These are phyloP conservation scores for Apotomis turbidana DNA, from an alignment of 2,888 invertebrate species.

Conservation along the genomic window DNA sequence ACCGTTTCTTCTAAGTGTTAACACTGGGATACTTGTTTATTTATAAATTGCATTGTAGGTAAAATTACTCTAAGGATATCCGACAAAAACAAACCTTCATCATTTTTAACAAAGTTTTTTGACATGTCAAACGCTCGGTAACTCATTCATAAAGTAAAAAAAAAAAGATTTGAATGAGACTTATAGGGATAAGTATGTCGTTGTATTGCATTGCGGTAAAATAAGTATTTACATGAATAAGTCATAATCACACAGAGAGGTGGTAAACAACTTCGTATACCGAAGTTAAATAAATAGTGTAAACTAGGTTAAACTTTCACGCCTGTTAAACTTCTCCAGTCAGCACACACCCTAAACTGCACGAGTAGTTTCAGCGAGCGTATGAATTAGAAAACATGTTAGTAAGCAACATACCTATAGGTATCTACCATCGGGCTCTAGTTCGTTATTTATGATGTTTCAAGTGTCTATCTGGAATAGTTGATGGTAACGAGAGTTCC, in stretches of 20 bases:
- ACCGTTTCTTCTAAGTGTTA: too few species aligned
- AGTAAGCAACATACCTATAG: constrained; percentile 33
- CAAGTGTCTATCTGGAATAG: constrained; percentile 42
- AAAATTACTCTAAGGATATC: too few species aligned
- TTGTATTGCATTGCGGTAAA: too few species aligned
- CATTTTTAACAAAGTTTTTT: too few species aligned
- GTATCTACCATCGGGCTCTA: constrained; percentile 26
- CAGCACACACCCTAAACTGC: constrained; percentile 38
- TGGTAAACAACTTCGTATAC: constrained; percentile 8
- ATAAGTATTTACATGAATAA: background rate
- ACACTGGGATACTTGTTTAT: too few species aligned
- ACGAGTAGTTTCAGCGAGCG: constrained; percentile 29
- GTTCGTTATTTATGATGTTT: constrained; percentile 44
- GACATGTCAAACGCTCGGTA: too few species aligned
- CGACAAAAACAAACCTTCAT: too few species aligned
- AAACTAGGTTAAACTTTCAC: constrained; percentile 36
- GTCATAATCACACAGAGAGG: background rate
- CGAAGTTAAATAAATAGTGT: constrained; percentile 25
- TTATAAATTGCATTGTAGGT: too few species aligned
- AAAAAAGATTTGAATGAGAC: too few species aligned
- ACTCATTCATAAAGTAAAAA: too few species aligned
- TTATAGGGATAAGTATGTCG: too few species aligned
- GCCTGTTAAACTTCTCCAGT: constrained; percentile 34
- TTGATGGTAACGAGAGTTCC: constrained; percentile 44
- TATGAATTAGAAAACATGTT: constrained; percentile 43